Conservation (phyloP, 2,797 vertebrate genomes). For the Eulemur mongoz region DNA sequence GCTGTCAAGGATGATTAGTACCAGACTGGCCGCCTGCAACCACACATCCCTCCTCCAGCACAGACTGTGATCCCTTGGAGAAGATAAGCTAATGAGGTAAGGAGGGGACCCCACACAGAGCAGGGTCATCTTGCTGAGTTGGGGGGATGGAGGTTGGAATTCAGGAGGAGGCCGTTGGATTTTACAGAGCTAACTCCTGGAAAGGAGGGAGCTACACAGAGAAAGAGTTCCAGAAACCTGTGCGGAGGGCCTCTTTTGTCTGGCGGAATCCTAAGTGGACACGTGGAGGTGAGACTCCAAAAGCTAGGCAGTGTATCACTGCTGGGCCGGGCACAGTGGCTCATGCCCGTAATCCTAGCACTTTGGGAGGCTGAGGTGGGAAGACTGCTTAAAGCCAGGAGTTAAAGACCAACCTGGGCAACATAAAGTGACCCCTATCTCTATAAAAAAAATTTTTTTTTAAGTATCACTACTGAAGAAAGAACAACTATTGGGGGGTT, state of each 20-base stretch:
- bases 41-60: accelerated
- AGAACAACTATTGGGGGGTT: not conserved
- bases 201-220: not conserved
- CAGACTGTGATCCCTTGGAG: not conserved
- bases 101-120: not conserved
- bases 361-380: not conserved
- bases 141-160: not conserved
- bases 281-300: not conserved
- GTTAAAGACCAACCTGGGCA: not conserved
- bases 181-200: not conserved
- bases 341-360: no score
- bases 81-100: not conserved
- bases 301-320: not conserved
- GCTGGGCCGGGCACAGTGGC: not conserved
- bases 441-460: no score
- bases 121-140: not conserved
- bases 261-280: not conserved
- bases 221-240: not conserved
- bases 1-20: not conserved
- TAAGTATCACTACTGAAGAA: no score
- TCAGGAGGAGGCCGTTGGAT: not conserved
- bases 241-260: not conserved
- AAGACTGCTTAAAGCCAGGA: not conserved
- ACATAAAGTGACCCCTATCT: no score
- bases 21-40: not conserved